phyloP scores from a whole-genome alignment of 1,140 invertebrate genomes.

The Hycleus phaleratus region DNA sequence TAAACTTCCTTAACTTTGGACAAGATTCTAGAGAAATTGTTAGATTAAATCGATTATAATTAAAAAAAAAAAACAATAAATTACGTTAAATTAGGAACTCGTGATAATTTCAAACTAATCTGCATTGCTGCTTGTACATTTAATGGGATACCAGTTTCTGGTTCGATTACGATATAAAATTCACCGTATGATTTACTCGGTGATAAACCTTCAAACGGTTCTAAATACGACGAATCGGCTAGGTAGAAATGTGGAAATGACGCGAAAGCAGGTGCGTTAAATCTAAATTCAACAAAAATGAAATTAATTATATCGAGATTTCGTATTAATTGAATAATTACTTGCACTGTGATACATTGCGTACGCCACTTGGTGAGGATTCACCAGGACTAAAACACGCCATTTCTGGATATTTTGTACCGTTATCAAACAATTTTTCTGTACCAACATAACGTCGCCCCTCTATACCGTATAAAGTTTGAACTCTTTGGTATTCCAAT shows the following conservation, averaged over 20 bases:
- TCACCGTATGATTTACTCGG: slow-evolving; percentile 62
- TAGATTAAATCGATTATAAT: slow-evolving; percentile 2
- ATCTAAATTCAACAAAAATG: slow-evolving; percentile 39
- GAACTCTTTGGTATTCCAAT: slow-evolving; percentile 17
- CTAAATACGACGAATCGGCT: slow-evolving; percentile 58
- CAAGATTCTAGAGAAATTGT: slow-evolving; percentile 44
- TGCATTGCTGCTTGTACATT: slow-evolving; percentile 60
- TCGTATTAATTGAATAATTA: slow-evolving; percentile 2
- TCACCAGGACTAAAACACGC: slow-evolving; percentile 46
- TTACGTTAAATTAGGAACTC: slow-evolving; percentile 46
- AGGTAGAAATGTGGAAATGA: slow-evolving; percentile 83
- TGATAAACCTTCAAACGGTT: slow-evolving; percentile 59
- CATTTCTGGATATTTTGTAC: slow-evolving; percentile 52
- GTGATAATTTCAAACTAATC: slow-evolving; percentile 61
- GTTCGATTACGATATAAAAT: slow-evolving; percentile 64
- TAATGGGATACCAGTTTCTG: slow-evolving; percentile 61
- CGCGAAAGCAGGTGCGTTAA: slow-evolving; percentile 68
- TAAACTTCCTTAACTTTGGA: slow-evolving; percentile 48
- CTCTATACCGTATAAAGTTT: slow-evolving; percentile 42
- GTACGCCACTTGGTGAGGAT: slow-evolving; percentile 47
- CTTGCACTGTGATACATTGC: slow-evolving; percentile 60
- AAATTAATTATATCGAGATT: too few relatives aligned
- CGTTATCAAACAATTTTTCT: slow-evolving; percentile 58
- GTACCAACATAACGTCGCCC: slow-evolving; percentile 55
- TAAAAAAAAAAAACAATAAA: not conserved